Evolutionary conservation across 2,113 vertebrate species (phyloP).

Genomic region (Cyrtonyx montezumae): DNA sequence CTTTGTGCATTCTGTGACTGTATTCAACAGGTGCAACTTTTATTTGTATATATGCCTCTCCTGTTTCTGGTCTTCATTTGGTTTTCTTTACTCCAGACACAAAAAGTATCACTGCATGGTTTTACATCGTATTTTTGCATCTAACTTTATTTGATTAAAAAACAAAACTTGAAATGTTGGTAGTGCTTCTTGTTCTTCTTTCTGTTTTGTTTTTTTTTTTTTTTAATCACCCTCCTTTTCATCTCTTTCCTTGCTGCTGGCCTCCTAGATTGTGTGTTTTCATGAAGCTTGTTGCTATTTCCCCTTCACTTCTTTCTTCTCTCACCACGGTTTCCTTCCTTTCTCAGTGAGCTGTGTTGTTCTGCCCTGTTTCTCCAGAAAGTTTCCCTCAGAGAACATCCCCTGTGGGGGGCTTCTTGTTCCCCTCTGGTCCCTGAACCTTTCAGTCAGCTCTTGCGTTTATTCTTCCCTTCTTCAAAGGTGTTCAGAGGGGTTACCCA

Average conservation of each 20-base stretch:
- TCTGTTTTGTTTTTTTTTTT: too few relatives aligned
- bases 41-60: background rate
- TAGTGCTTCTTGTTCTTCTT: background rate
- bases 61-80: background rate
- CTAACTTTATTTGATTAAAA: constrained; percentile 42
- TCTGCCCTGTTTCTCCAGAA: rapidly evolving
- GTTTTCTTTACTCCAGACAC: background rate
- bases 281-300: background rate
- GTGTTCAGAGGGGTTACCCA: rapidly evolving
- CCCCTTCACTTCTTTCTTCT: background rate
- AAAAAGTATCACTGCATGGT: background rate
- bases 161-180: background rate
- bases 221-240: background rate
- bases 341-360: background rate
- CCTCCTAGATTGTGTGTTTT: background rate
- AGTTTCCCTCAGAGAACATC: rapidly evolving
- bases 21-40: background rate
- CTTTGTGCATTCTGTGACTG: background rate
- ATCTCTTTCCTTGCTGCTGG: background rate
- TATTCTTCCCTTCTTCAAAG: background rate
- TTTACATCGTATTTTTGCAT: constrained; percentile 40
- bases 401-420: background rate
- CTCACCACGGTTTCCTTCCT: constrained; percentile 4
- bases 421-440: rapidly evolving
- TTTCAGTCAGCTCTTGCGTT: background rate